Conservation (phyloP, 2,888 invertebrate species). For the Cephus sareptanus region DNA sequence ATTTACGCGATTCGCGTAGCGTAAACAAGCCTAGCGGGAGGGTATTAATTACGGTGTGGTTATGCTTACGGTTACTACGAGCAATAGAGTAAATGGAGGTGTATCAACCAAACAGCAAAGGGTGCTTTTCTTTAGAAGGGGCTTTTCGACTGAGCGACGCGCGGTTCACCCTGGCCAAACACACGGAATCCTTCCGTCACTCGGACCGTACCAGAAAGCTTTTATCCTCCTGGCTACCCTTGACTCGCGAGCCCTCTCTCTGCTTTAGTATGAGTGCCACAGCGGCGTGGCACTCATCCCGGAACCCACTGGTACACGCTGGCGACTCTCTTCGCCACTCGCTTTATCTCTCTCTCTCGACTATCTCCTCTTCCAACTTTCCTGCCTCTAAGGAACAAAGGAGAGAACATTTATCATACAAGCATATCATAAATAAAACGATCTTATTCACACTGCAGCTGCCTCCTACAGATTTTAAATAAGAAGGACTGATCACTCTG, state of each 20-base stretch:
- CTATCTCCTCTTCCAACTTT: neutral
- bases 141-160: slow-evolving; percentile 36
- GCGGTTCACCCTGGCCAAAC: slow-evolving; percentile 46
- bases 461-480: slow-evolving; percentile 22
- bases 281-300: slow-evolving; percentile 2
- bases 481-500: too few relatives aligned
- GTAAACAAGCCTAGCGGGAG: too few relatives aligned
- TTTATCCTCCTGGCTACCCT: slow-evolving; percentile 54
- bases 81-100: too few relatives aligned
- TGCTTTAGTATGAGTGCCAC: slow-evolving; percentile 16
- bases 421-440: slow-evolving; percentile 47
- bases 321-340: too few relatives aligned
- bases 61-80: too few relatives aligned
- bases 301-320: too few relatives aligned
- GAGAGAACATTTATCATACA: slow-evolving; percentile 45
- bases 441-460: slow-evolving; percentile 27
- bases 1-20: too few relatives aligned
- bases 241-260: slow-evolving; percentile 40
- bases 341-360: too few relatives aligned
- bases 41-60: too few relatives aligned
- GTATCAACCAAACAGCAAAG: too few relatives aligned
- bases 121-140: slow-evolving; percentile 53
- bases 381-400: slow-evolving; percentile 30
- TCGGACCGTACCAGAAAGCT: slow-evolving; percentile 52
- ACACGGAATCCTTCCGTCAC: slow-evolving; percentile 56